Evolutionary conservation across 1,140 invertebrate species (phyloP).

Genomic region (Aphelinus certus): DNA sequence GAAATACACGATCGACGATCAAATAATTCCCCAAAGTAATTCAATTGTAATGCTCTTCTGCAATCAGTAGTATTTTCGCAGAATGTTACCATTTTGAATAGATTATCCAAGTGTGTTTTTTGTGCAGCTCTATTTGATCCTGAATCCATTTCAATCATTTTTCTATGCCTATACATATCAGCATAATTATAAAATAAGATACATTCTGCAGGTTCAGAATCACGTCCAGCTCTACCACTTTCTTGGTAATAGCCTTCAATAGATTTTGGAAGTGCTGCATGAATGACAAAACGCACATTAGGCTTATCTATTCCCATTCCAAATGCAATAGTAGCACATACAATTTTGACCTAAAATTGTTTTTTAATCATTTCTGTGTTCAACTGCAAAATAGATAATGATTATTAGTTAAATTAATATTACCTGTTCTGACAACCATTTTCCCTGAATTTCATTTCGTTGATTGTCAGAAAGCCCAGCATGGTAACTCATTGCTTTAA

Average conservation of each 20-base stretch:
- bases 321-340: slow-evolving; percentile 95
- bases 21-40: slow-evolving; percentile 93
- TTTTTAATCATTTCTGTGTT: background rate
- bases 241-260: slow-evolving; percentile 99
- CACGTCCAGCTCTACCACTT: slow-evolving; percentile 93
- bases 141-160: slow-evolving; percentile 73
- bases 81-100: slow-evolving; percentile 86
- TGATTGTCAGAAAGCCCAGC: slow-evolving; percentile 81
- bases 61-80: slow-evolving; percentile 92
- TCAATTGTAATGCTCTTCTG: slow-evolving; percentile 80
- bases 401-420: slow-evolving; percentile 45
- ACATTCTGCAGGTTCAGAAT: slow-evolving; percentile 84
- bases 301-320: slow-evolving; percentile 98
- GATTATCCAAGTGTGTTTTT: slow-evolving; percentile 86
- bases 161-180: slow-evolving; percentile 80
- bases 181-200: slow-evolving; percentile 86
- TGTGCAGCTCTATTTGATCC: slow-evolving; percentile 67
- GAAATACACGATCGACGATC: slow-evolving; percentile 70
- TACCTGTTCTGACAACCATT: slow-evolving; percentile 83
- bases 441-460: slow-evolving; percentile 76
- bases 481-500: slow-evolving; percentile 86
- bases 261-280: slow-evolving; percentile 92
- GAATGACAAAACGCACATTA: slow-evolving; percentile 89
- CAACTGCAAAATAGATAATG: background rate
- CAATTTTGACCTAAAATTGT: slow-evolving; percentile 55